Conservation (phyloP, 64 coral and sea anemone genomes). For the Stichodactyla helianthus region DNA sequence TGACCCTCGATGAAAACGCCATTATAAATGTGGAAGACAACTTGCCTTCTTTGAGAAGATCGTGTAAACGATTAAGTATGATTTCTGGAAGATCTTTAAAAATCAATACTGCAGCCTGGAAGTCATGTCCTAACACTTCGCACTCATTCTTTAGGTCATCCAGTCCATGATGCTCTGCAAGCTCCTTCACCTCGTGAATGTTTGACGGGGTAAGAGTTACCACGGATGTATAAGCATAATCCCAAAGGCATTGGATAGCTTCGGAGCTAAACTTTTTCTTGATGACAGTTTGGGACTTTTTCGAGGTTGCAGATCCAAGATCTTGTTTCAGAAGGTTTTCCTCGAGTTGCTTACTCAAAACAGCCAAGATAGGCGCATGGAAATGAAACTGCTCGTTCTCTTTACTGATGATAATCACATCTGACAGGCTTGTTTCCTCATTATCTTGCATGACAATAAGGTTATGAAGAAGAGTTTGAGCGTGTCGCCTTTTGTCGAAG, state of each 20-base stretch:
- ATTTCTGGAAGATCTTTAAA: neutral
- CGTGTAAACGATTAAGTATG: neutral
- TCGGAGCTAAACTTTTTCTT: too few species aligned
- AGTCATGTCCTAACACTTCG: too few species aligned
- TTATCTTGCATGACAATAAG: constrained; percentile 32
- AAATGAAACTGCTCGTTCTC: constrained; percentile 17
- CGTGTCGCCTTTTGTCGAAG: constrained; percentile 29
- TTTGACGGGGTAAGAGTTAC: too few species aligned
- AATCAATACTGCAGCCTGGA: too few species aligned
- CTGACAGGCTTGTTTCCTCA: neutral
- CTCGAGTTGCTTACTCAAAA: neutral
- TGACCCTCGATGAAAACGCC: neutral
- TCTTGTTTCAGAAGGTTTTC: neutral
- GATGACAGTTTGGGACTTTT: neutral
- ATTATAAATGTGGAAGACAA: neutral
- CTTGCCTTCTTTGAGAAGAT: neutral
- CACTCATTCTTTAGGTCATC: neutral
- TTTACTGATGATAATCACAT: neutral
- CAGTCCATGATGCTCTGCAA: too few species aligned
- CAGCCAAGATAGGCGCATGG: neutral
- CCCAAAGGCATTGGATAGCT: too few species aligned
- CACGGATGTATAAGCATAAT: too few species aligned
- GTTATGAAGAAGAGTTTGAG: constrained; percentile 1
- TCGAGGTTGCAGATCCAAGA: neutral
- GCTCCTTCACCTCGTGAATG: too few species aligned